These are phyloP conservation scores for Zoanthus solanderi DNA, from an alignment of 92 coral and sea anemone genomes.

Conservation along the genomic window DNA sequence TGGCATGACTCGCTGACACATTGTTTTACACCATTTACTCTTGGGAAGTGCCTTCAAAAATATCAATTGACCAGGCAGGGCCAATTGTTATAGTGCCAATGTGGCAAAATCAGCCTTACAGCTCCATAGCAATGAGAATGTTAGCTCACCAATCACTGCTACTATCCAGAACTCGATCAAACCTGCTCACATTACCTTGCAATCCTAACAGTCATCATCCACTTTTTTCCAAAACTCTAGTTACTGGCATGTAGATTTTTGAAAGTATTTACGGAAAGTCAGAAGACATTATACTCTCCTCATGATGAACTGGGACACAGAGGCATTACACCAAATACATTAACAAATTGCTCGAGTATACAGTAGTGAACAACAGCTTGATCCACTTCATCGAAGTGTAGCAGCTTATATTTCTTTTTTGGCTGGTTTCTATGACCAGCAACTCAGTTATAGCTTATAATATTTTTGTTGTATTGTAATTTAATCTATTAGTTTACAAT, in stretches of 20 bases:
- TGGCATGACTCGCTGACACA: constrained; percentile 67
- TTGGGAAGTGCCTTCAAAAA: constrained; percentile 71
- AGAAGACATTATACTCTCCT: constrained; percentile 24
- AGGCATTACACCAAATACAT: background rate
- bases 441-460: no score
- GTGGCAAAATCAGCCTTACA: background rate
- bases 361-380: constrained; percentile 15
- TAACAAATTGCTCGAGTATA: constrained; percentile 17
- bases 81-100: constrained; percentile 46
- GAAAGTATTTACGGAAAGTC: constrained; percentile 45
- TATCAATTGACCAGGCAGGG: constrained; percentile 65
- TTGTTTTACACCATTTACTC: constrained; percentile 66
- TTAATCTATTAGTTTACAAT: no score
- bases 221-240: constrained; percentile 15
- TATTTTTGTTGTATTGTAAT: no score
- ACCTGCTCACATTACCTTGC: background rate
- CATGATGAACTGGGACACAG: constrained; percentile 41
- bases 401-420: no score
- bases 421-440: no score
- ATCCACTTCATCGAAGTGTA: background rate
- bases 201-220: no score
- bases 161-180: background rate
- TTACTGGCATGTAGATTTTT: constrained; percentile 42
- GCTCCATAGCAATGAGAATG: no score
- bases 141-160: background rate